These are phyloP conservation scores for Neopipo cinnamomea DNA, from an alignment of 2,113 vertebrate species.

Conservation along the genomic window DNA sequence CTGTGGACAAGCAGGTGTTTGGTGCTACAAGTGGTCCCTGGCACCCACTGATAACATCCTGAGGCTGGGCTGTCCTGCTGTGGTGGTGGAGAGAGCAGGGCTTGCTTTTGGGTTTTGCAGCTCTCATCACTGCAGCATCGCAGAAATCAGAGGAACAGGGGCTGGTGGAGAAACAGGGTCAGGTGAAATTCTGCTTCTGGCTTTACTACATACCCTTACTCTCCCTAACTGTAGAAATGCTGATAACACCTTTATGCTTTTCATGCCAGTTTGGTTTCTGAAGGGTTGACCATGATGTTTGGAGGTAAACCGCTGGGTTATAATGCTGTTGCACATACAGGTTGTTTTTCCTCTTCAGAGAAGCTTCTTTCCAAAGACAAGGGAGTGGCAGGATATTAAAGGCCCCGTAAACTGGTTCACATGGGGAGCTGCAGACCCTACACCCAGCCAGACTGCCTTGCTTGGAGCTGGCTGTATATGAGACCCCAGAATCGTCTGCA, in stretches of 20 bases:
- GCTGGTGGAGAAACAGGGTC: neutral
- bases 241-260: neutral
- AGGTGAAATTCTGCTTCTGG: neutral
- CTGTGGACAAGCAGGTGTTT: rapidly evolving
- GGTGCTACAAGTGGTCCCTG: neutral
- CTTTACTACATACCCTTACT: neutral
- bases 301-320: neutral
- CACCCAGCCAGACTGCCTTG: neutral
- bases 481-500: neutral
- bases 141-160: neutral
- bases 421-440: neutral
- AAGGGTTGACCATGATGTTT: neutral
- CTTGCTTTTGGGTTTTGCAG: neutral
- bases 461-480: rapidly evolving
- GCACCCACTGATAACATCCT: neutral
- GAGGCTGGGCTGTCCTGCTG: neutral
- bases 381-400: neutral
- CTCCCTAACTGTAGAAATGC: neutral
- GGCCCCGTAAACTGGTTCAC: neutral
- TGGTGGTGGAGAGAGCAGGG: rapidly evolving
- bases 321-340: neutral
- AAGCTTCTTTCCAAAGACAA: neutral
- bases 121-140: neutral
- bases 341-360: neutral
- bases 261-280: neutral